Conservation (phyloP, 1,140 invertebrate genomes). For the Bactericera cockerelli region DNA sequence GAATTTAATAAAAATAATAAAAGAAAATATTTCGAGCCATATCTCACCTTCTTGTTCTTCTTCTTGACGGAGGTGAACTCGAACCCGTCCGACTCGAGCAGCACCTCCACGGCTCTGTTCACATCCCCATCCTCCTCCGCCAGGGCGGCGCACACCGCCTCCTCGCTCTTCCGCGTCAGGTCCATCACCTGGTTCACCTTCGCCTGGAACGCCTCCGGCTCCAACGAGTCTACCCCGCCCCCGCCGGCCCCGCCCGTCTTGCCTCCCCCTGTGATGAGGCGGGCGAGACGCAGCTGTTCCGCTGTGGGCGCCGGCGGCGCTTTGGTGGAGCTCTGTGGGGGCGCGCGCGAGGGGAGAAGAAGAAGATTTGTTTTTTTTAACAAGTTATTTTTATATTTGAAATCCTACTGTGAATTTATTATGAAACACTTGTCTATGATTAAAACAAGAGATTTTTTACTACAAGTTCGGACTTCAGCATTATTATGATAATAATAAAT, state of each 20-base stretch:
- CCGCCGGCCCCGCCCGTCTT: no score
- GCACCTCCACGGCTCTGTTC: constrained; percentile 52
- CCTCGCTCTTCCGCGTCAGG: constrained; percentile 59
- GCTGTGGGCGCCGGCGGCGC: constrained; percentile 29
- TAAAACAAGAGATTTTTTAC: no score
- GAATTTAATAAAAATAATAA: no score
- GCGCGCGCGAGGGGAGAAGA: no score
- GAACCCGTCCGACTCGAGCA: constrained; percentile 46
- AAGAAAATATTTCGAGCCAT: no score
- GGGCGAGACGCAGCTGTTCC: constrained; percentile 48
- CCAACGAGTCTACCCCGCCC: no score
- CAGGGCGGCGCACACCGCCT: constrained; percentile 64
- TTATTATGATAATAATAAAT: no score
- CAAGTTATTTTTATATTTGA: no score
- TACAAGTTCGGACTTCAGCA: no score
- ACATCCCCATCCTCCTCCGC: constrained; percentile 67
- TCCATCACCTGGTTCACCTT: constrained; percentile 44
- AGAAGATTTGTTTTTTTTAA: no score
- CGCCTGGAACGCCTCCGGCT: neutral
- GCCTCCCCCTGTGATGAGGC: constrained; percentile 38
- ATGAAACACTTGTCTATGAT: no score
- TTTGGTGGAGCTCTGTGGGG: neutral
- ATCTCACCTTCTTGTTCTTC: constrained; percentile 43
- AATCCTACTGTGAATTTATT: no score
- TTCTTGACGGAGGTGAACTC: constrained; percentile 61